A percentile compares a stretch with the other conserved stretches of the same genome.
Conservation (phyloP, 53 echinoderm and acorn worm genomes). For the Patiria pectinifera region DNA sequence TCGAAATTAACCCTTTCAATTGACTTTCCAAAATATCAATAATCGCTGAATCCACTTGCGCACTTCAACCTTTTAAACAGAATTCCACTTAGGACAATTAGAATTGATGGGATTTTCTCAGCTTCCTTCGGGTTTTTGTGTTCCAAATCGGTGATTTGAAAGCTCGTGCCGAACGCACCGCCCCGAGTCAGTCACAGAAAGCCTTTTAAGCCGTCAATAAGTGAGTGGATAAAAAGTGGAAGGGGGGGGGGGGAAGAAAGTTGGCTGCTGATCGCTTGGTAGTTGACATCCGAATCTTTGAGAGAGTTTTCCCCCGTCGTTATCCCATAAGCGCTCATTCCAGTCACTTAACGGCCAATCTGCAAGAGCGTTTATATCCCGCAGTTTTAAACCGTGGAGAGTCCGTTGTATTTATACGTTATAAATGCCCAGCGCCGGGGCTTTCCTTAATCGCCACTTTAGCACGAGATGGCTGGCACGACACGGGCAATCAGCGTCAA, state of each 20-base stretch:
- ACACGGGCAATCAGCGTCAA: conserved; percentile 50
- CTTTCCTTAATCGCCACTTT: conserved; percentile 44
- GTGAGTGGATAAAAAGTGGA: conserved; percentile 16
- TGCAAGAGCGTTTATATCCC: conserved; percentile 48
- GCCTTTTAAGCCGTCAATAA: conserved; percentile 61
- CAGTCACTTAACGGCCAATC: conserved; percentile 58
- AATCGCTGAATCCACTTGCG: conserved; percentile 37
- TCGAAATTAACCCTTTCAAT: not conserved
- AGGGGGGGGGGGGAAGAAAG: not conserved
- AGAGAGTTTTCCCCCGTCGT: not conserved
- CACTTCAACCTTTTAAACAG: conserved; percentile 9
- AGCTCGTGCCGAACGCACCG: conserved; percentile 25
- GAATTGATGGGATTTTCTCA: conserved; percentile 39
- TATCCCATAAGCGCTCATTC: conserved; percentile 53
- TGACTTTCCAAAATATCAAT: conserved; percentile 31
- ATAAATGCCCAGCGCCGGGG: not conserved
- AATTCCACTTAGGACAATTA: conserved; percentile 39
- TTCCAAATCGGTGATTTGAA: not conserved
- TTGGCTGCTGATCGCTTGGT: conserved; percentile 57
- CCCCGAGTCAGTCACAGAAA: conserved; percentile 14
- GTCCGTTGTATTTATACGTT: too few relatives aligned
- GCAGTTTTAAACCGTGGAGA: conserved; percentile 5
- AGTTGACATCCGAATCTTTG: conserved; percentile 38
- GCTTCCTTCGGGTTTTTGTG: not conserved
- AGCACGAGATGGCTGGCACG: conserved; percentile 45